These are phyloP conservation scores for Bicyclus anynana DNA, from an alignment of 1,140 invertebrate genomes.

Conservation along the genomic window DNA sequence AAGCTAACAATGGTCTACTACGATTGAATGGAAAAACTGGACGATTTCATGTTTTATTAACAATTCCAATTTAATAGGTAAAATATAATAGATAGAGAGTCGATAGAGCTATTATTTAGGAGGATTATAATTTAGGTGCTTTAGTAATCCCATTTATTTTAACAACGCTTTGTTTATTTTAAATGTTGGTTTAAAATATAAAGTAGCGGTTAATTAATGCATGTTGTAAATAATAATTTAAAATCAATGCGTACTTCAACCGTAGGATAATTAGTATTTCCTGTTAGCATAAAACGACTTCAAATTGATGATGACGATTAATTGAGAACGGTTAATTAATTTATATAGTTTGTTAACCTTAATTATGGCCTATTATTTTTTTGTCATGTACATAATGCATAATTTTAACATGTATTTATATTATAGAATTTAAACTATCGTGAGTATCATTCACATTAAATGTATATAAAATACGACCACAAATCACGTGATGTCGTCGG, in stretches of 20 bases:
- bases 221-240: not conserved
- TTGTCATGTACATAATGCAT: too few relatives aligned
- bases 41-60: constrained; percentile 1
- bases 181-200: not conserved
- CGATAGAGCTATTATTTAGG: too few relatives aligned
- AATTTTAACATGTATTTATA: too few relatives aligned
- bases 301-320: too few relatives aligned
- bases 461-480: too few relatives aligned
- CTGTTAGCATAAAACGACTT: too few relatives aligned
- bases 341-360: too few relatives aligned
- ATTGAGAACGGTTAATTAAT: too few relatives aligned
- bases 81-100: not conserved
- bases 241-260: not conserved
- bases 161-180: not conserved
- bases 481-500: too few relatives aligned
- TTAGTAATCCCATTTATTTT: not conserved
- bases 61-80: constrained; percentile 1
- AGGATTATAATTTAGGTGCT: not conserved
- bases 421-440: too few relatives aligned
- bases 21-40: constrained; percentile 3
- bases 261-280: not conserved
- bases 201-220: not conserved
- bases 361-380: too few relatives aligned
- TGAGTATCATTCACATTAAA: too few relatives aligned
- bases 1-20: constrained; percentile 12